Conservation (phyloP, 2,888 invertebrate species). For the Elaeidobius kamerunicus region DNA sequence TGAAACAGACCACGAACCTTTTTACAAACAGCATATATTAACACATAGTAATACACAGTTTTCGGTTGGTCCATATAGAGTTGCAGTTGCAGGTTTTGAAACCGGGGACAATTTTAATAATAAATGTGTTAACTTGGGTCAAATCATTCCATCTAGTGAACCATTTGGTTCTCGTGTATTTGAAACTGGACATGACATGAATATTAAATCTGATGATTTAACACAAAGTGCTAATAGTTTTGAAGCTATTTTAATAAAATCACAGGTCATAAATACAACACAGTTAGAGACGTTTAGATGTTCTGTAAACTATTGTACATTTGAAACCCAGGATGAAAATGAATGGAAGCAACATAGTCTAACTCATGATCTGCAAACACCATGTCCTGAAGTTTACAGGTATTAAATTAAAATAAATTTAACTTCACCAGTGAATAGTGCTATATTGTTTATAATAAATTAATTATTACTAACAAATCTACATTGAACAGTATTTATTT, state of each 20-base stretch:
- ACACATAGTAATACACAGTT: conserved; percentile 13
- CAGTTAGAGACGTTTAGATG: conserved; percentile 10
- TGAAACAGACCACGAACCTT: conserved; percentile 22
- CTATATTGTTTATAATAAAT: too few species aligned
- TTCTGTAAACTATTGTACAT: conserved; percentile 16
- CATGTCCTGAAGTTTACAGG: conserved; percentile 21
- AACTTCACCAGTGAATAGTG: too few species aligned
- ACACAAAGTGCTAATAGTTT: conserved; percentile 11
- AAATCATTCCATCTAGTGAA: conserved; percentile 10
- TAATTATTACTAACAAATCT: too few species aligned
- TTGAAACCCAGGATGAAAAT: conserved; percentile 14
- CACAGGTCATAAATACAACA: not conserved
- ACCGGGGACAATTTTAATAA: conserved; percentile 13
- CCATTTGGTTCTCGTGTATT: conserved; percentile 8
- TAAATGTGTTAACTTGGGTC: conserved; percentile 8
- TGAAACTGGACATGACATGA: conserved; percentile 6
- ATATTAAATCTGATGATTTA: conserved; percentile 14
- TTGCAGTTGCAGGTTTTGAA: conserved; percentile 13
- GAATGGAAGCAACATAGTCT: conserved; percentile 21
- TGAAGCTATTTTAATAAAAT: conserved; percentile 13
- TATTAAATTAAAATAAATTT: too few species aligned
- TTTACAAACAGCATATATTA: conserved; percentile 25
- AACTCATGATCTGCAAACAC: conserved; percentile 19
- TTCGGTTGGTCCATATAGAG: conserved; percentile 10
- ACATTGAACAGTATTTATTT: conserved; percentile 2